Evolutionary conservation across 2,888 invertebrate genomes (phyloP), one percentile per base, ranked within the genome.

Genomic region (Rugalucina vietnamica): DNA sequence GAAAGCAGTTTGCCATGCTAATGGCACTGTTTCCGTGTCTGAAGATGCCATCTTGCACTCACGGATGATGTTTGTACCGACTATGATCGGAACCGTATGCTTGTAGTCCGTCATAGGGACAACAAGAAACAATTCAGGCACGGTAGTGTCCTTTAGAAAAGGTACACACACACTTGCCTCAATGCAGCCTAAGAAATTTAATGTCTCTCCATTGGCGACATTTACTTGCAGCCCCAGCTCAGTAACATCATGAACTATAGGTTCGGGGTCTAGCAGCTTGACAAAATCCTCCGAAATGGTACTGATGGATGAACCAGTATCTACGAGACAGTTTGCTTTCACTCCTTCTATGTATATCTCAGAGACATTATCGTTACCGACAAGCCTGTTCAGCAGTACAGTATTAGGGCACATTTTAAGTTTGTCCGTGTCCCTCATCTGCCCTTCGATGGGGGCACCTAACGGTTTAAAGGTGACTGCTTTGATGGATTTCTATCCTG

Each of bases 271-370:
- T 4, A 76, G 24, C 2, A 32, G 24, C 3, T 37, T 39, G 24
- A 32, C 32, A 14, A 43, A 70, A 3, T 50, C 50, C 34, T 36
- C 37, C 12, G 49, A 43, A 12, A 69, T 43, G 24, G 70, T 69
- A 49, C 77, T 77, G 1, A 77, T 43, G 70, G 49, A 70, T 21
- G 70, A 77, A 21, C 77, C 77, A 21, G 77, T 70, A 49, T 77
- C 77, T 27, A 77, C 70, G 14, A 77, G 43, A 18, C 49, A 49
- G n/a, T 77, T 70, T 12, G 43, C 32, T 34, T 34, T 29, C 4
- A 49, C 10, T 8, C 43, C 43, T 21, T 76, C 49, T 1, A 70
- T 29, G 4, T 14, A 10, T 21, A 70, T 36, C 1, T 32, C 12
- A 37, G 14, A 21, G 2, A 29, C 43, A 72, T 49, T 43, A 24